Base-by-base conservation (phyloP, 2,888 invertebrate species). In the Ferrisia virgata region DNA sequence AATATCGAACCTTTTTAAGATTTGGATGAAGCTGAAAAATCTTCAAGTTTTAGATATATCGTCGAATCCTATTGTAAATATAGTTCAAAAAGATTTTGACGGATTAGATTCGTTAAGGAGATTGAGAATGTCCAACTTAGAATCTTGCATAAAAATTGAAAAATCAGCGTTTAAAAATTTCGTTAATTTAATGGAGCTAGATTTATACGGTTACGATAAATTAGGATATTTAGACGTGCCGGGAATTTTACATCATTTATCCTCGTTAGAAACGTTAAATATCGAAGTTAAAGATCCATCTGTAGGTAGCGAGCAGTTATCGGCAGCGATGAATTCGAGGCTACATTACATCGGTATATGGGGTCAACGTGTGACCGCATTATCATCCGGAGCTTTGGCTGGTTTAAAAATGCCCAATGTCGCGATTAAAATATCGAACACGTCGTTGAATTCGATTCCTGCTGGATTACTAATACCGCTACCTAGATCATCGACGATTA, bases 161-260 rank as follows among this genome's bases (percentile, higher is more conserved):
- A 95, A 94, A 88, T 93, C 92, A 86, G 93, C 95, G 0, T 95
- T 96, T 86, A 93, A 92, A 87, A 89, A 92, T 13, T 88, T 96
- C 6, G 91, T 92, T 0, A 94, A 94, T 88, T 89, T 97, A 82
- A 91, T 92, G 0, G 90, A 91, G 83, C 88, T 97, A 9, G 90
- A 93, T 86, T 93, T 95, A 0, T 93, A 92, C 87, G 92, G 93
- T 79, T 94, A 93, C 87, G 95, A 96, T 0, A 91, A 93, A 86
- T 88, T 96, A 31, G 95, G 96, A 0, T 95, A 95, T 87, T 90
- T 95, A 85, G 96, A 96, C 88, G 92, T 95, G n/a, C 93, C 94
- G 87, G 96, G 96, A 0, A 92, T 96, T 39, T 89, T 96, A n/a
- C 93, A 93, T 86, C 91, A 93, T 86, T 89, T 96, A 87, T 91